Percentiles rank a stretch among this genome's conserved stretches.
Evolutionary conservation across 2,888 invertebrate genomes (phyloP).

Genomic region (Dynastes maya): DNA sequence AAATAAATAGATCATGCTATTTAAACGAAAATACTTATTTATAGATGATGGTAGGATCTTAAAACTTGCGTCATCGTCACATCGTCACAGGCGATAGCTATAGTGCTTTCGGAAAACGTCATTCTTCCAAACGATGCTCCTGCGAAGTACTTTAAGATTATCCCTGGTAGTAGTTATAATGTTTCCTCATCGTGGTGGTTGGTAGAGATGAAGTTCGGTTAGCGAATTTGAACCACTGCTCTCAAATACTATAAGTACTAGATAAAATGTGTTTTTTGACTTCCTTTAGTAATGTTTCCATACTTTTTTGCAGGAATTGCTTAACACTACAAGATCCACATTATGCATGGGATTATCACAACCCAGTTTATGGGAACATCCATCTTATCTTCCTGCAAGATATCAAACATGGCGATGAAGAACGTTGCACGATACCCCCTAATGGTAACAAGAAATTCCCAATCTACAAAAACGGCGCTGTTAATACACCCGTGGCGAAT

Average conservation of each 20-base stretch:
- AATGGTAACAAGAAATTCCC: conserved; percentile 55
- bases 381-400: conserved; percentile 78
- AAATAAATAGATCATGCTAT: conserved; percentile 12
- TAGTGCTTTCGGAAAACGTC: too few relatives aligned
- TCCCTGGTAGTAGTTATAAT: too few relatives aligned
- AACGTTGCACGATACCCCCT: conserved; percentile 70
- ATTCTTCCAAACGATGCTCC: too few relatives aligned
- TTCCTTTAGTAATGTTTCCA: too few relatives aligned
- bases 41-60: too few relatives aligned
- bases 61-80: too few relatives aligned
- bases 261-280: conserved; percentile 40
- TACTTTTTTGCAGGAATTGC: conserved; percentile 78
- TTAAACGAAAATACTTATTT: conserved; percentile 11
- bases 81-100: too few relatives aligned
- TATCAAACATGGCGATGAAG: conserved; percentile 79
- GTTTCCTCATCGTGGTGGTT: conserved; percentile 76
- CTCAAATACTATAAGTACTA: conserved; percentile 73
- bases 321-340: conserved; percentile 96
- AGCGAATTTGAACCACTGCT: conserved; percentile 90
- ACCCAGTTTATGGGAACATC: conserved; percentile 73
- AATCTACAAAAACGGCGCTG: conserved; percentile 40
- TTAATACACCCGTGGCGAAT: conserved; percentile 33
- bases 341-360: conserved; percentile 92
- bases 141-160: too few relatives aligned
- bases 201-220: conserved; percentile 90